Conservation (phyloP, 2,113 vertebrate species). For the Jaculus jaculus region DNA sequence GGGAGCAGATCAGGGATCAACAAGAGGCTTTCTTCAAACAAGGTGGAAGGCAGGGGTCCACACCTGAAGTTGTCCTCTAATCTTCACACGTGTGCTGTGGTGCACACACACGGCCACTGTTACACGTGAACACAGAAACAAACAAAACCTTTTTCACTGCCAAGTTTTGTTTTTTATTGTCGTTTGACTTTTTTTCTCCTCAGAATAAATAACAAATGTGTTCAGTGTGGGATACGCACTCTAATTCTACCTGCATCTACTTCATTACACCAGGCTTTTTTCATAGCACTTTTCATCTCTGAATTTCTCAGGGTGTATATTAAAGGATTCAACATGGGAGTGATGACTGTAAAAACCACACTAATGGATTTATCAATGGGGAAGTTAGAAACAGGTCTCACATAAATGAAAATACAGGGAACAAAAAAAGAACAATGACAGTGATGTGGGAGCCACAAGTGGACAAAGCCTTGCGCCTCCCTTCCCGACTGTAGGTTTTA, state of each 20-base stretch:
- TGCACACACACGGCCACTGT: too few relatives aligned
- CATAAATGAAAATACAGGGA: conserved; percentile 71
- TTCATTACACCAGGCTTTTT: conserved; percentile 1
- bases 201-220: neutral
- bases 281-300: conserved; percentile 64
- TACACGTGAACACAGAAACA: too few relatives aligned
- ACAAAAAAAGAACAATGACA: conserved; percentile 70
- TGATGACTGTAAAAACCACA: conserved; percentile 32
- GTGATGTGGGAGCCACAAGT: conserved; percentile 71
- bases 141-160: too few relatives aligned
- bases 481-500: conserved; percentile 26
- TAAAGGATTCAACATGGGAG: conserved; percentile 56
- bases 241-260: neutral
- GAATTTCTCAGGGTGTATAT: conserved; percentile 65
- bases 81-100: too few relatives aligned
- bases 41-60: too few relatives aligned
- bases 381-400: conserved; percentile 55
- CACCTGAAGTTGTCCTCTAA: too few relatives aligned
- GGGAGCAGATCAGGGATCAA: too few relatives aligned
- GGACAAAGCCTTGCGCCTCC: conserved; percentile 64
- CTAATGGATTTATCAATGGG: conserved; percentile 28
- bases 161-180: too few relatives aligned
- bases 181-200: neutral
- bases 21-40: too few relatives aligned
- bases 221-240: neutral